phyloP scores from a whole-genome alignment of 2,888 invertebrate species.

The Muscina levida region DNA sequence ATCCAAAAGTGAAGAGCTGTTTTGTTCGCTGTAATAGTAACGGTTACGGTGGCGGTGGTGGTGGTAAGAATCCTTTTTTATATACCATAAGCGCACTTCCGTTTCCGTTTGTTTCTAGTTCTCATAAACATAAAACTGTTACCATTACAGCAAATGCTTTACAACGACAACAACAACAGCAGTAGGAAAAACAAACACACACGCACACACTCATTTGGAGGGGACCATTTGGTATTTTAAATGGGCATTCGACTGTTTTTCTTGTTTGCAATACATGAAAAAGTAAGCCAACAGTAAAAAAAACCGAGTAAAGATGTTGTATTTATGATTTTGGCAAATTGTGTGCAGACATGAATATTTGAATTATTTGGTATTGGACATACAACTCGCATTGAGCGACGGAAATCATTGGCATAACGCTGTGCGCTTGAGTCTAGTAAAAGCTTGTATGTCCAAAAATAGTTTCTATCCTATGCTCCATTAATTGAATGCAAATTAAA shows the following conservation, averaged over 20 bases:
- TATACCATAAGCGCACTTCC: conserved; percentile 61
- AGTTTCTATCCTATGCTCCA: no score
- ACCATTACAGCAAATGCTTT: conserved; percentile 58
- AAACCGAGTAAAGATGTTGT: not conserved
- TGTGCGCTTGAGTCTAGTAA: no score
- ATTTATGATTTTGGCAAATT: conserved; percentile 27
- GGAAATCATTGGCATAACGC: no score
- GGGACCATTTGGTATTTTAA: conserved; percentile 19
- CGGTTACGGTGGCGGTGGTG: not conserved
- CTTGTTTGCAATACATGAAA: not conserved
- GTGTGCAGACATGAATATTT: conserved; percentile 63
- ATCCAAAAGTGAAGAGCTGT: conserved; percentile 32
- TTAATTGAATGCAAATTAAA: no score
- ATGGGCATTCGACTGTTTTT: conserved; percentile 7
- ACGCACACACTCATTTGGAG: not conserved
- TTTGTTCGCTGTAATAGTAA: not conserved
- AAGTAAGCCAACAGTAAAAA: no score
- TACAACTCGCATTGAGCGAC: no score
- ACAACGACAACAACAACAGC: conserved; percentile 6
- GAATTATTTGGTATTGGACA: no score
- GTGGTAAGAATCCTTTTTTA: conserved; percentile 46
- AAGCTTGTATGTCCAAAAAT: no score
- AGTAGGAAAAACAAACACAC: not conserved
- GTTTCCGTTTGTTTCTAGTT: conserved; percentile 55
- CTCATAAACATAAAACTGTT: conserved; percentile 54